Conservation (phyloP, 2,797 vertebrate species). For the Rhinatrema bivittatum region DNA sequence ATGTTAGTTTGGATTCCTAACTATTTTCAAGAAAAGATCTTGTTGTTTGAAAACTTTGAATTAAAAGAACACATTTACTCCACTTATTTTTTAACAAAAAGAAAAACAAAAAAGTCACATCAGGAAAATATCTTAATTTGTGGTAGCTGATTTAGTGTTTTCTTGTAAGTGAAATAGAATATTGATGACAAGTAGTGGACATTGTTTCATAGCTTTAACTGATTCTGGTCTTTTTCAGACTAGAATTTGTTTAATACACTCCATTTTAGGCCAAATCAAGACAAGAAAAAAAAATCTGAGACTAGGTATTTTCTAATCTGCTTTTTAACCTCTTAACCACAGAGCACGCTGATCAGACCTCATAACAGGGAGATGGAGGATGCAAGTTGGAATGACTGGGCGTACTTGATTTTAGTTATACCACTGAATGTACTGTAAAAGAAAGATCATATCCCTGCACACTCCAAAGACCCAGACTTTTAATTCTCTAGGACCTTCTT, state of each 20-base stretch:
- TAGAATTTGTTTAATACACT: conserved; percentile 84
- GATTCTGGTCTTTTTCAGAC: conserved; percentile 74
- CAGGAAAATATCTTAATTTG: conserved; percentile 79
- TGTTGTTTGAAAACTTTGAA: conserved; percentile 78
- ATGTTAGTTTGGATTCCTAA: conserved; percentile 86
- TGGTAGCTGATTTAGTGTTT: conserved; percentile 89
- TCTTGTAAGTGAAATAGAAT: conserved; percentile 77
- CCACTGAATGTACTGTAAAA: conserved; percentile 28
- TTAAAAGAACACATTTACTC: conserved; percentile 71
- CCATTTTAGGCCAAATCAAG: conserved; percentile 96
- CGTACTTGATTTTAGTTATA: conserved; percentile 51
- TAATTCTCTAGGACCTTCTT: no score
- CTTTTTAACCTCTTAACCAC: conserved; percentile 87
- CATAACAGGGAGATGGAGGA: conserved; percentile 70
- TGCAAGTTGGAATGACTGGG: conserved; percentile 70
- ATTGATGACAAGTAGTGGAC: conserved; percentile 79
- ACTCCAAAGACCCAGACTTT: no score
- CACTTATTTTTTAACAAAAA: conserved; percentile 74
- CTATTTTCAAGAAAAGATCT: conserved; percentile 79
- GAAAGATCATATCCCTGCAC: conserved; percentile 7
- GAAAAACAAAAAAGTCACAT: conserved; percentile 82
- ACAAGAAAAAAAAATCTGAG: conserved; percentile 77
- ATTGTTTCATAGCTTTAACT: conserved; percentile 83
- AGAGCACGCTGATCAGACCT: conserved; percentile 84
- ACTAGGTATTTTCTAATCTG: conserved; percentile 85